Conservation (phyloP, 64 coral and sea anemone species). For the Montipora foliosa region DNA sequence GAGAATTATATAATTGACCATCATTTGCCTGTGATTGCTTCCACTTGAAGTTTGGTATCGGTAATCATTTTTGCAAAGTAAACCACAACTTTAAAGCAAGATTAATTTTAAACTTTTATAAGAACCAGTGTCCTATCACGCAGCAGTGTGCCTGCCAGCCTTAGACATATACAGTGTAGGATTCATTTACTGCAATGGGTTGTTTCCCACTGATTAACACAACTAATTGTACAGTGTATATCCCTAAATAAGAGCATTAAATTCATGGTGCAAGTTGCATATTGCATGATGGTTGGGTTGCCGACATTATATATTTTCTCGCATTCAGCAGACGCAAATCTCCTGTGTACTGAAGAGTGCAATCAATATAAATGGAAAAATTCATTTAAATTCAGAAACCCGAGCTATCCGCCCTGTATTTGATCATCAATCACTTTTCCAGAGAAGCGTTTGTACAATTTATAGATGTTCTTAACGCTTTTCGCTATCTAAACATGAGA, state of each 20-base stretch:
- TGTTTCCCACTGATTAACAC: background rate
- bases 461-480: too few relatives aligned
- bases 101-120: conserved; percentile 16
- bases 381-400: background rate
- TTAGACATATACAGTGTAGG: background rate
- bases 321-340: too few relatives aligned
- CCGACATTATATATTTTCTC: too few relatives aligned
- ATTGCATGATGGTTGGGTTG: too few relatives aligned
- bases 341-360: too few relatives aligned
- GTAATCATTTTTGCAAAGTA: background rate
- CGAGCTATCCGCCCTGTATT: background rate
- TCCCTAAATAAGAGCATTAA: too few relatives aligned
- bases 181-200: background rate
- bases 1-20: background rate
- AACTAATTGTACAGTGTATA: too few relatives aligned
- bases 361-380: too few relatives aligned
- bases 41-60: background rate
- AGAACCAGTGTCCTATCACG: background rate
- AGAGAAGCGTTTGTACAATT: too few relatives aligned
- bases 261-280: too few relatives aligned
- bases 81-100: background rate
- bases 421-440: background rate
- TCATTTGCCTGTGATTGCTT: background rate
- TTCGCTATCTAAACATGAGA: too few relatives aligned
- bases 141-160: background rate